Evolutionary conservation across 2,113 vertebrate species (phyloP).

Genomic region (Alces alces): DNA sequence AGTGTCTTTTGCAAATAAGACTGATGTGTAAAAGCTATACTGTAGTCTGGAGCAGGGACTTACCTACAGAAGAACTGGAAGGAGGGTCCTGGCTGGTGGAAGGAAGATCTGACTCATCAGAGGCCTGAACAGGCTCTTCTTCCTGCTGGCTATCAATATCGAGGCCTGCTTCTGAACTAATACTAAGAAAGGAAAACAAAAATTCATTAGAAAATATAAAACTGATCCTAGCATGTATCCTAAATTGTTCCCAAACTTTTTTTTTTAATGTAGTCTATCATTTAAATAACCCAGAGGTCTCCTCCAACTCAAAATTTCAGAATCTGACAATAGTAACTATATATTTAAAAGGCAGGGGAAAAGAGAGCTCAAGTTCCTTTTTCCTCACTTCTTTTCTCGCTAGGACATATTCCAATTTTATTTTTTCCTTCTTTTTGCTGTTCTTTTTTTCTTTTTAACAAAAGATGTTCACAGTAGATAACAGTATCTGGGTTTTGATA

Average conservation of each 20-base stretch:
- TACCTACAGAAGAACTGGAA: constrained; percentile 92
- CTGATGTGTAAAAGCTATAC: accelerated
- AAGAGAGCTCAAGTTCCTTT: neutral
- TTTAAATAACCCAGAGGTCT: neutral
- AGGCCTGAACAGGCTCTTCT: constrained; percentile 87
- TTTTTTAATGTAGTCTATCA: neutral
- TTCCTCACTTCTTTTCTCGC: neutral
- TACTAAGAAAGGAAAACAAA: constrained; percentile 66
- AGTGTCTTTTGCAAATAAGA: neutral
- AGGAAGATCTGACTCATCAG: constrained; percentile 89
- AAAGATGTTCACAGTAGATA: neutral
- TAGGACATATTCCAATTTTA: neutral
- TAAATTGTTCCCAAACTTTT: neutral
- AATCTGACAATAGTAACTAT: neutral
- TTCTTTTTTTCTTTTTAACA: neutral
- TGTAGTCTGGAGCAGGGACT: neutral
- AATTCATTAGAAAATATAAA: neutral
- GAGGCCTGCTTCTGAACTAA: constrained; percentile 86
- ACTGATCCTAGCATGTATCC: neutral
- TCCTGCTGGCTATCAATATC: constrained; percentile 92
- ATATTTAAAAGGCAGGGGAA: neutral
- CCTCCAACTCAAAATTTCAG: neutral
- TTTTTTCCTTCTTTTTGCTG: neutral
- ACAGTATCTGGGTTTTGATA: neutral
- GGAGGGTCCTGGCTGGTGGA: constrained; percentile 97